Base-by-base conservation (phyloP, 2,888 invertebrate species). In the Sphecodes monilicornis region DNA sequence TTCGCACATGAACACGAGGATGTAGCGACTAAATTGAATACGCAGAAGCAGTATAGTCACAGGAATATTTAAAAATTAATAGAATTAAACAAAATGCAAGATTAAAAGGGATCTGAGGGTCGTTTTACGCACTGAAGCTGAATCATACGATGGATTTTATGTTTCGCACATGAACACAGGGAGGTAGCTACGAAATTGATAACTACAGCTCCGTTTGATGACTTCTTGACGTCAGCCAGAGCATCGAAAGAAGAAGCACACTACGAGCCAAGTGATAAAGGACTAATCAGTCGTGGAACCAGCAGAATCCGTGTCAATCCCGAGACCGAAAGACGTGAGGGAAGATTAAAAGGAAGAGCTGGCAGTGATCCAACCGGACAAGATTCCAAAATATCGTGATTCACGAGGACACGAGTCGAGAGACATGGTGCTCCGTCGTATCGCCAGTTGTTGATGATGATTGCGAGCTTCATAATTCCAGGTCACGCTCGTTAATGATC, bases 401-500 rank as follows among this genome's bases (percentile, higher is more conserved):
- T 72, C 68, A 54, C 32, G 71, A 41, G 74, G 74, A 68, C 85
- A 64, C 54, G 16, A 18, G 60, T n/a, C 6, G 32, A 64, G 16
- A 64, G 8, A 32, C 50, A 16, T 3, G 18, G 32, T 2, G 16
- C 64, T 8, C 32, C 32, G 29, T 29, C 5, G 8, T 54, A 6
- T 16, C 32, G 18, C 32, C 32, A 16, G 39, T 68, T 74, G 74
- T 60, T 43, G 71, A 68, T 46, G 75, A 84, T 68, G 57, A 82
- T 82, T 72, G 57, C 46, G 54, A 39, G 50, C 78, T 54, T 84
- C 75, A 68, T 82, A 60, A 84, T 78, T 84, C 72, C 84, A 72
- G 82, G 82, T 82, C 82, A 68, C 26, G 81, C 74, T 84, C 75
- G 78, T 84, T 78, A 84, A 84, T 78, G 82, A 76, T 82, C 84